A percentile compares a stretch with the other conserved stretches of the same genome.
Evolutionary conservation across 1,140 invertebrate species (phyloP).

Genomic region (Drosophila persimilis): DNA sequence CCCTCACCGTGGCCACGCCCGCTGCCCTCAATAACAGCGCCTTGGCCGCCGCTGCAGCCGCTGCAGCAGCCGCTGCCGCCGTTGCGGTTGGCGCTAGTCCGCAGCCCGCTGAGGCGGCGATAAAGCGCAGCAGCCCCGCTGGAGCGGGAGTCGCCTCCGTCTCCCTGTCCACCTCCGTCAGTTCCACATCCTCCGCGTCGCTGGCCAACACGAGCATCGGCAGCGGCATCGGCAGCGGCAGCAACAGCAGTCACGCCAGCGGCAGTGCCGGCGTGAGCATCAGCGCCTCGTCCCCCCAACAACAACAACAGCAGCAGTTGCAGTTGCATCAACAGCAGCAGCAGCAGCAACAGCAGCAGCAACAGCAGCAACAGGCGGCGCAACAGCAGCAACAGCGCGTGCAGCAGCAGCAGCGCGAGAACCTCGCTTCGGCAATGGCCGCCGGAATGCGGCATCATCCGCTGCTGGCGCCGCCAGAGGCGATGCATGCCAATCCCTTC

Average conservation of each 20-base stretch:
- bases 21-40: constrained; percentile 60
- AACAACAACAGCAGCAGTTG: constrained; percentile 65
- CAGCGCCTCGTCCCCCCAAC: constrained; percentile 78
- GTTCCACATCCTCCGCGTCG: constrained; percentile 32
- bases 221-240: constrained; percentile 36
- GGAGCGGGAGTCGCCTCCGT: constrained; percentile 8
- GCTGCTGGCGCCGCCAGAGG: constrained; percentile 86
- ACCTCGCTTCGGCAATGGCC: constrained; percentile 84
- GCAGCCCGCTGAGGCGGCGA: constrained; percentile 40
- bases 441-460: constrained; percentile 86
- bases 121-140: constrained; percentile 43
- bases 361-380: constrained; percentile 63
- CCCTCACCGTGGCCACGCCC: constrained; percentile 67
- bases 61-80: constrained; percentile 39
- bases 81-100: constrained; percentile 29
- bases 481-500: constrained; percentile 87
- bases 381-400: constrained; percentile 78
- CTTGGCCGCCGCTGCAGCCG: constrained; percentile 50
- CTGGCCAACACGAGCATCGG: constrained; percentile 46
- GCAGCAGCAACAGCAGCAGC: constrained; percentile 35
- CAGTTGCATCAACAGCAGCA: constrained; percentile 75
- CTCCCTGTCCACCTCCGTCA: constrained; percentile 30
- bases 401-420: constrained; percentile 82
- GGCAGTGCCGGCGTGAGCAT: constrained; percentile 60
- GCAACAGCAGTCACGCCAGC: constrained; percentile 8